Evolutionary conservation across 1,140 invertebrate genomes (phyloP).

Genomic region (Drosophila rhopaloa): DNA sequence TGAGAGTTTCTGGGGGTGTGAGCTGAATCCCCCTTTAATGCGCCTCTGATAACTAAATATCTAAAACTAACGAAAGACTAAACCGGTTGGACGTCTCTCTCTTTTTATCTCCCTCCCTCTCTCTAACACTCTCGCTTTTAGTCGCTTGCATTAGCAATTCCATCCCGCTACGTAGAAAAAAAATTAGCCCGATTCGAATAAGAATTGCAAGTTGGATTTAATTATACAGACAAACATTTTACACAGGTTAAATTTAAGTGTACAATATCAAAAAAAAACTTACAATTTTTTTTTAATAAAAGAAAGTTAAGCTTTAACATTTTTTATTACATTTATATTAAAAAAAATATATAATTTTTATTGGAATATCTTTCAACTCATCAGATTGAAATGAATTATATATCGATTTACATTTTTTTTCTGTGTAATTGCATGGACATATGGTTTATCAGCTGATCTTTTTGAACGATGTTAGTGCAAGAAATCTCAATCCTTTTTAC

Average conservation of each 20-base stretch:
- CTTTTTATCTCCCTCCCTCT: background rate
- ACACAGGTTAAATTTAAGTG: too few relatives aligned
- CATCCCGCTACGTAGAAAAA: background rate
- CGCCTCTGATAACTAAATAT: background rate
- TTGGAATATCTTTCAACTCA: too few relatives aligned
- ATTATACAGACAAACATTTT: too few relatives aligned
- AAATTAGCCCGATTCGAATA: background rate
- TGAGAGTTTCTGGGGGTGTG: background rate
- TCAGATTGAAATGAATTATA: too few relatives aligned
- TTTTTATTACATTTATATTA: too few relatives aligned
- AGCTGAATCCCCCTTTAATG: background rate
- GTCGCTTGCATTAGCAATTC: constrained; percentile 19
- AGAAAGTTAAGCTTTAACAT: too few relatives aligned
- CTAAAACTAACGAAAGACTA: background rate
- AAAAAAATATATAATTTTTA: too few relatives aligned
- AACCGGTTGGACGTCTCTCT: constrained; percentile 8
- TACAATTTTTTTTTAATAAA: too few relatives aligned
- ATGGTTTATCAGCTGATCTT: constrained; percentile 5
- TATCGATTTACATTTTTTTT: background rate
- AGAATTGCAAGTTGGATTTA: too few relatives aligned
- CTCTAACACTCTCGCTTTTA: constrained; percentile 19
- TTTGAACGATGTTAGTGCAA: constrained; percentile 4
- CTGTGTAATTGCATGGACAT: constrained; percentile 15
- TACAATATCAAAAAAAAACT: too few relatives aligned
- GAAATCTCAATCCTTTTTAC: background rate